These are phyloP conservation scores for Palythoa caribaeorum DNA, from an alignment of 92 coral and sea anemone species.

Conservation along the genomic window DNA sequence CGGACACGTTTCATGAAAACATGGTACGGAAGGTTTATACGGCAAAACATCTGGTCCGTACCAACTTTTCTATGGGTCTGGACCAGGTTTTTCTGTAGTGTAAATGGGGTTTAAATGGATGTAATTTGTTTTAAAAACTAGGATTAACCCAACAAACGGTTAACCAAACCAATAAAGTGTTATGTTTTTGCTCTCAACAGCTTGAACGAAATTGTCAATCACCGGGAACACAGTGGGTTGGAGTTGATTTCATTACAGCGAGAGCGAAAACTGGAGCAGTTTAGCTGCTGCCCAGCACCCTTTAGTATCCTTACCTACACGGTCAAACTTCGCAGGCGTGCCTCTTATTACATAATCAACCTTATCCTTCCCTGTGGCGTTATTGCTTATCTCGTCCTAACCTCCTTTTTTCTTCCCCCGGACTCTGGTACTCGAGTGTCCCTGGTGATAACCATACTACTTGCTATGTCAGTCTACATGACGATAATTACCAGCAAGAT, in stretches of 20 bases:
- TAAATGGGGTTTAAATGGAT: no score
- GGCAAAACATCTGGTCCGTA: no score
- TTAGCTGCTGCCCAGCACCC: background rate
- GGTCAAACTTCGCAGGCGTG: slow-evolving; percentile 22
- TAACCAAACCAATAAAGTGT: no score
- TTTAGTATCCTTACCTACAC: slow-evolving; percentile 18
- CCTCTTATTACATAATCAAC: slow-evolving; percentile 44
- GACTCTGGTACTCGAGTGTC: slow-evolving; percentile 56
- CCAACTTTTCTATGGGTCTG: no score
- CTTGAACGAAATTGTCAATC: background rate
- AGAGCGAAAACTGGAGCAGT: background rate
- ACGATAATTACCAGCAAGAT: slow-evolving; percentile 41
- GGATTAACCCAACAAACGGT: no score
- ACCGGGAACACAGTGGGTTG: slow-evolving; percentile 50
- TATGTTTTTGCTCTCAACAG: background rate
- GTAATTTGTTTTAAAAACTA: no score
- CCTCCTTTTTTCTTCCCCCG: slow-evolving; percentile 46
- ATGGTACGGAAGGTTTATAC: no score
- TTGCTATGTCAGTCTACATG: slow-evolving; percentile 60
- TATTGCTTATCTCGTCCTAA: slow-evolving; percentile 43
- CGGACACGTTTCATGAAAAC: no score
- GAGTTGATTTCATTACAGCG: background rate
- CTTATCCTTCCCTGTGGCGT: slow-evolving; percentile 50
- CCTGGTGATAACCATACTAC: slow-evolving; percentile 45
- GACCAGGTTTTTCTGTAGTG: no score